phyloP scores from a whole-genome alignment of 92 coral and sea anemone genomes.

The Zoanthus sansibaricus region DNA sequence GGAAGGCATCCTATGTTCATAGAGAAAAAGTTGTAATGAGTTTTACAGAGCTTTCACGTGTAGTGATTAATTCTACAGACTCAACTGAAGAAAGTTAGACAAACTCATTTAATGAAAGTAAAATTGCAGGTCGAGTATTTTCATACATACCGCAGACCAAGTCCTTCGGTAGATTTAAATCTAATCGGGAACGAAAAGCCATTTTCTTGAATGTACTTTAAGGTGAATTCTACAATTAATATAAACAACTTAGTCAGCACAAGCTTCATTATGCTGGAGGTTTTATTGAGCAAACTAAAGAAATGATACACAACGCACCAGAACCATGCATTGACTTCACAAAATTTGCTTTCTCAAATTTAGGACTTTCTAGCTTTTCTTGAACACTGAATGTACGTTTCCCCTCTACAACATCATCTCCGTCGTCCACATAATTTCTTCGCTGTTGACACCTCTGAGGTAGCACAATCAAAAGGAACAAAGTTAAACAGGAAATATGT shows the following conservation, averaged over 20 bases:
- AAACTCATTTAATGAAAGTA: constrained; percentile 4
- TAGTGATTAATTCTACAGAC: background rate
- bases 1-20: constrained; percentile 84
- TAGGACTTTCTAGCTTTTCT: constrained; percentile 87
- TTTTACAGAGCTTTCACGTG: constrained; percentile 21
- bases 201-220: constrained; percentile 87
- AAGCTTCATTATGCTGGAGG: constrained; percentile 17
- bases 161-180: constrained; percentile 78
- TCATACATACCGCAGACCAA: constrained; percentile 88
- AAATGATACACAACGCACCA: constrained; percentile 81
- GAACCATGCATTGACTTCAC: constrained; percentile 82
- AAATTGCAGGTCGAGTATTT: constrained; percentile 19
- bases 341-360: constrained; percentile 79
- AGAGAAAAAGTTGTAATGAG: constrained; percentile 40
- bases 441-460: constrained; percentile 92
- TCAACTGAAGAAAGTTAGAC: constrained; percentile 2
- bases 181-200: constrained; percentile 86
- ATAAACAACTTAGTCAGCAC: constrained; percentile 63
- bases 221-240: constrained; percentile 78
- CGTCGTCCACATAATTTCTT: constrained; percentile 92
- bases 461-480: constrained; percentile 47
- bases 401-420: constrained; percentile 96
- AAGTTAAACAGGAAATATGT: constrained; percentile 47
- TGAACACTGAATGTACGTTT: constrained; percentile 96
- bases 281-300: constrained; percentile 65